A percentile compares a stretch with the other conserved stretches of the same genome.
These are phyloP conservation scores for Trichonephila inaurata DNA, from an alignment of 1,140 invertebrate species.

Conservation along the genomic window DNA sequence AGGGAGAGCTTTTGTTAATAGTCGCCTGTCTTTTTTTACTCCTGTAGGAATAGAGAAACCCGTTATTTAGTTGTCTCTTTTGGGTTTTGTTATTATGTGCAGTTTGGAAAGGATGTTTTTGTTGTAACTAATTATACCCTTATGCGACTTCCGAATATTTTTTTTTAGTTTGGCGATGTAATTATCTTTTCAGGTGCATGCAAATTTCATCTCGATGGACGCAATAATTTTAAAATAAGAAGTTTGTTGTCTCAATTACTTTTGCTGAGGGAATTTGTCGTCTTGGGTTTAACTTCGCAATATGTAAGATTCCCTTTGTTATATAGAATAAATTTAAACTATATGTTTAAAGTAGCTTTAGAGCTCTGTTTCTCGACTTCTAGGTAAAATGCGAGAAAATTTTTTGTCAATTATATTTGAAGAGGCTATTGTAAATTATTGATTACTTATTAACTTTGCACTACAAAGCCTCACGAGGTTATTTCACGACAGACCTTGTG, in stretches of 20 bases:
- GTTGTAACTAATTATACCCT: not conserved
- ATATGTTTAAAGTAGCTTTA: too few relatives aligned
- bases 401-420: too few relatives aligned
- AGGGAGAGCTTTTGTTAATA: constrained; percentile 40
- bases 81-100: not conserved
- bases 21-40: constrained; percentile 34
- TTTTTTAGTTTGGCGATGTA: constrained; percentile 15
- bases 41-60: not conserved
- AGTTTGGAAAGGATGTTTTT: not conserved
- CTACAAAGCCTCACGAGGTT: too few relatives aligned
- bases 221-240: not conserved
- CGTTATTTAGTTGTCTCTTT: constrained; percentile 62
- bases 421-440: too few relatives aligned
- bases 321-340: too few relatives aligned
- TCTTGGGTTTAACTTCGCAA: not conserved
- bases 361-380: too few relatives aligned
- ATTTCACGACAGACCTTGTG: too few relatives aligned
- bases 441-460: too few relatives aligned
- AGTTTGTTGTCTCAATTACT: not conserved
- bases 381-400: too few relatives aligned
- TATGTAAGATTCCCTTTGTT: too few relatives aligned
- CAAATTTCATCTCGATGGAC: not conserved
- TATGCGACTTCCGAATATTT: not conserved
- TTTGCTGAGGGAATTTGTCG: not conserved
- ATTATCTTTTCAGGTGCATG: not conserved